Base-by-base conservation (phyloP, 1,140 invertebrate genomes). In the Campodea augens region DNA sequence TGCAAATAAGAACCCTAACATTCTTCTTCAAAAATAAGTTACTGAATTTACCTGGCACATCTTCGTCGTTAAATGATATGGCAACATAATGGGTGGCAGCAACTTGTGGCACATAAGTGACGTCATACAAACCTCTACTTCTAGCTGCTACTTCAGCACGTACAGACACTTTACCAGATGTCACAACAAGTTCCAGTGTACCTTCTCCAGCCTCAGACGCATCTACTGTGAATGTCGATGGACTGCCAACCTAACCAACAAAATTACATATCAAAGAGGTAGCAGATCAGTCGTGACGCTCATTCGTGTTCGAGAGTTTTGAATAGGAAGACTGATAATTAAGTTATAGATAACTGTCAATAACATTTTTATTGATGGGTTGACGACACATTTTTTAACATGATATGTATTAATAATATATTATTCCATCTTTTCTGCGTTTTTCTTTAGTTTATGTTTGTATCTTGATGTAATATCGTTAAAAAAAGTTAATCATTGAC, bases 11-110 rank as follows among this genome's bases (percentile, higher is more conserved):
- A n/a, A n/a, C n/a, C n/a, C n/a, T n/a, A n/a, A n/a, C n/a, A n/a
- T n/a, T n/a, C n/a, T n/a, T n/a, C n/a, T n/a, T n/a, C n/a, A n/a
- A n/a, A n/a, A n/a, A n/a, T n/a, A n/a, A n/a, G n/a, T n/a, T n/a
- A n/a, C n/a, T n/a, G n/a, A n/a, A n/a, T n/a, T n/a, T 48, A 77
- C 76, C 72, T 51, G 84, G 82, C 7, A 95, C 83, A 44, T 82
- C 73, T 55, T 92, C 83, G 49, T 93, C 90, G 56, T 98, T 98
- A 63, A 98, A 98, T 5, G 84, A 89, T 45, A 98, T 92, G 54
- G 90, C 92, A 3, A 97, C 86, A 56, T 80, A 90, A 65, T 98
- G 93, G 4, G 85, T 73, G 44, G 83, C 79, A 7, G 78, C 70
- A 38, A 89, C 84, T 58, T 85, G 78, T 0, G 93, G 93, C 18